Evolutionary conservation across 2,797 vertebrate genomes (phyloP).

Genomic region (Mus caroli): DNA sequence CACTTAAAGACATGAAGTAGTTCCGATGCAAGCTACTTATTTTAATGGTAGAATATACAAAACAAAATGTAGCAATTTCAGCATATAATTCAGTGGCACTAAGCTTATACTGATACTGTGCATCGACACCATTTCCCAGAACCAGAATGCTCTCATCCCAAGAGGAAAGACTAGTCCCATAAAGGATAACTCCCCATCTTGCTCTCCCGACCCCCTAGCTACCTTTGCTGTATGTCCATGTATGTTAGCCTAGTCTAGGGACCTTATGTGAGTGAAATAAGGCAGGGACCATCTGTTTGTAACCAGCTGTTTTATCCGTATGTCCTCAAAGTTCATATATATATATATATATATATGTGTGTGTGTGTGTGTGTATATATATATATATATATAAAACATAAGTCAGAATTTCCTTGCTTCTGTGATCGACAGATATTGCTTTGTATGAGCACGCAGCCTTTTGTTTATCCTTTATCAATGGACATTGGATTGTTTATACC

Average conservation of each 20-base stretch:
- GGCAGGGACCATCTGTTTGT: neutral
- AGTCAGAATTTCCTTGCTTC: neutral
- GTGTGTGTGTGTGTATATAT: no score
- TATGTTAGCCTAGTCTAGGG: neutral
- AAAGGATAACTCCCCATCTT: neutral
- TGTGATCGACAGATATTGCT: neutral
- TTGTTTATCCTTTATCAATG: neutral
- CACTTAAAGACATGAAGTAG: constrained; percentile 31
- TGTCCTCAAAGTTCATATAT: neutral
- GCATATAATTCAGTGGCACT: neutral
- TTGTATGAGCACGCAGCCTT: neutral
- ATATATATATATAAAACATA: no score
- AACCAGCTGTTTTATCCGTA: neutral
- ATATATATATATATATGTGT: no score
- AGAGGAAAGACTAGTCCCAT: neutral
- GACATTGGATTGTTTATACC: neutral
- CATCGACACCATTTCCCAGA: neutral
- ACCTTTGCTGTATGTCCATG: neutral
- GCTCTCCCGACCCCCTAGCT: neutral
- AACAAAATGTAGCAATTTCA: neutral
- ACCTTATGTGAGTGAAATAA: neutral
- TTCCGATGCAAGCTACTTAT: neutral
- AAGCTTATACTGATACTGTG: neutral
- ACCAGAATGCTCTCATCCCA: constrained; percentile 19
- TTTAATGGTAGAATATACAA: neutral